A percentile compares a stretch with the other conserved stretches of the same genome.
These are phyloP conservation scores for Tretioscincus oriximinensis DNA, from an alignment of 2,113 vertebrate genomes.

Conservation along the genomic window DNA sequence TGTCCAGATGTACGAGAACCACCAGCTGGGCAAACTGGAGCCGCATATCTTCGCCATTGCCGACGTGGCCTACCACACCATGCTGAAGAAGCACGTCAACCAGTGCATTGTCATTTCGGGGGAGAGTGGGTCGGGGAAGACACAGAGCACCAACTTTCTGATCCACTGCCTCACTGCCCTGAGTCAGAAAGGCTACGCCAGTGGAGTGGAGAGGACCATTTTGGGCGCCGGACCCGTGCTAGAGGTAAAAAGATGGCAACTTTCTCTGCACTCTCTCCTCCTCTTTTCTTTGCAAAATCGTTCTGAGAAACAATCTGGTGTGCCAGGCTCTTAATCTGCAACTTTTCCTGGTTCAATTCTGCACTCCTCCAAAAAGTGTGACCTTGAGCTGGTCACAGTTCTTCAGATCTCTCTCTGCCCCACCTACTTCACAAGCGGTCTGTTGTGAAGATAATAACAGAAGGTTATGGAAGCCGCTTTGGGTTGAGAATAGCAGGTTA, in stretches of 20 bases:
- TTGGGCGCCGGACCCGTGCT: slow-evolving; percentile 91
- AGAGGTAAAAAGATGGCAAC: slow-evolving; percentile 77
- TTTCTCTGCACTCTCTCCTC: not conserved
- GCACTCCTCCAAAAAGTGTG: too few species aligned
- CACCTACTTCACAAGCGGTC: too few species aligned
- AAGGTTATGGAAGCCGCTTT: too few species aligned
- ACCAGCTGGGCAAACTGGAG: slow-evolving; percentile 86
- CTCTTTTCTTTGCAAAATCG: not conserved
- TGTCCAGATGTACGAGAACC: slow-evolving; percentile 92
- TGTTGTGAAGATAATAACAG: too few species aligned
- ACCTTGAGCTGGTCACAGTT: too few species aligned
- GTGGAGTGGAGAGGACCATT: slow-evolving; percentile 88
- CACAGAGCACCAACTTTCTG: slow-evolving; percentile 93
- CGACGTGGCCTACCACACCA: slow-evolving; percentile 84
- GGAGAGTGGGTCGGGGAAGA: slow-evolving; percentile 93
- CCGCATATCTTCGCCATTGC: slow-evolving; percentile 95
- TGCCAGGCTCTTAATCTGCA: too few species aligned
- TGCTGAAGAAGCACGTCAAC: slow-evolving; percentile 83
- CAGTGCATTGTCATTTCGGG: slow-evolving; percentile 94
- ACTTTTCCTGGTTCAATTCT: too few species aligned
- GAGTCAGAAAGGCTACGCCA: slow-evolving; percentile 89
- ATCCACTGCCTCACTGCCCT: slow-evolving; percentile 94
- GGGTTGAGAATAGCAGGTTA: too few species aligned
- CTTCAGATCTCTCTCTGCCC: too few species aligned
- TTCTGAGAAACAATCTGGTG: not conserved